Evolutionary conservation across 2,113 vertebrate genomes (phyloP), one percentile per base, ranked within the genome.

Genomic region (Podarcis cretensis): DNA sequence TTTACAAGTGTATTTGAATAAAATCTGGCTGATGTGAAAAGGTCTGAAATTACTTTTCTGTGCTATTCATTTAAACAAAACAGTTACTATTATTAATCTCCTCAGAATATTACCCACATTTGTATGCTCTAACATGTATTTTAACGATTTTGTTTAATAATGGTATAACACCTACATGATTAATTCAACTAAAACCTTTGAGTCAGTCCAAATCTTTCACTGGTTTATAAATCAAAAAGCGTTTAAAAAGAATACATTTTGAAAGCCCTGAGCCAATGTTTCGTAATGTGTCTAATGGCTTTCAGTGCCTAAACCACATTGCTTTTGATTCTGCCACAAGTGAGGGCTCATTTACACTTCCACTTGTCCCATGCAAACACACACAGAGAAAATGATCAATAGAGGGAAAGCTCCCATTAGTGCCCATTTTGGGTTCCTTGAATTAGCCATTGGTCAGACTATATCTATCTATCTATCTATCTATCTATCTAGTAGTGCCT

Each of bases 61-160:
- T 63, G 32, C 30, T 48, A 43, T 76, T 88, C 76, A 21, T 83
- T 83, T 66, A 83, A 88, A 71, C 54, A 21, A 83, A 88, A 65
- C 43, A 10, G 27, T 59, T 54, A 75, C 43, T 57, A 43, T 83
- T 21, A 76, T 76, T 88, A 63, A 76, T 88, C 20, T 66, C 35
- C 37, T 75, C 27, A 83, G 30, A 76, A 83, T 76, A 66, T 82
- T 6, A 43, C 71, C 68, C 75, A 37, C 71, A 82, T 83, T 88
- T 69, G n/a, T 57, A 71, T 37, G 66, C 25, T 71, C 21, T 43
- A 87, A 57, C 63, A 35, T 57, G 43, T 59, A 71, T 77, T 71
- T 75, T 76, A 83, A 27, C 66, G 59, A 83, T 13, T 83, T 20
- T 76, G 74, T 88, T 88, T 27, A 81, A 81, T 76, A 88, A 83